Conservation (phyloP, 2,797 vertebrate species). For the Lycodopsis pacificus region DNA sequence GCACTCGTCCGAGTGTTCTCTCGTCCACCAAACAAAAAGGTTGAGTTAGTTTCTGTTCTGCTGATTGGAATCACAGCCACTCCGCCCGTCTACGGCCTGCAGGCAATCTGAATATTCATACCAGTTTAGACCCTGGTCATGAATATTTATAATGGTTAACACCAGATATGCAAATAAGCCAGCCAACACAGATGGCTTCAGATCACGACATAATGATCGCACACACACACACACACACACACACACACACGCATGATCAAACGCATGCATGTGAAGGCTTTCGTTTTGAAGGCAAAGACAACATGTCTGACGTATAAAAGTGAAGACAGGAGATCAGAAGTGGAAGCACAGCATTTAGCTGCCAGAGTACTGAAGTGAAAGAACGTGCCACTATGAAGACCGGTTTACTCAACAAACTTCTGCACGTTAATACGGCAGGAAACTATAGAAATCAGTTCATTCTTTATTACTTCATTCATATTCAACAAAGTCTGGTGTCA, state of each 20-base stretch:
- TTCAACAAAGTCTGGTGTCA: conserved; percentile 15
- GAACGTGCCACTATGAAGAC: background rate
- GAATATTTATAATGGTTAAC: conserved; percentile 78
- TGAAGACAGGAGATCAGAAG: conserved; percentile 14
- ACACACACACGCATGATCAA: conserved; percentile 39
- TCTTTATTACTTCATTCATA: conserved; percentile 7
- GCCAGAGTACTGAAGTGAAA: background rate
- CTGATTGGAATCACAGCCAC: conserved; percentile 71
- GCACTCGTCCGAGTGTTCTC: conserved; percentile 49
- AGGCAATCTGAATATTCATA: conserved; percentile 79
- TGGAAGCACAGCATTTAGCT: conserved; percentile 4
- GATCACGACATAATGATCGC: conserved; percentile 75
- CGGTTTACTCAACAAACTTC: conserved; percentile 9
- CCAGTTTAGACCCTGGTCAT: conserved; percentile 64
- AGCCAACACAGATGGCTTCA: conserved; percentile 77
- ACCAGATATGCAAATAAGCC: conserved; percentile 74
- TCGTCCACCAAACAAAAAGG: conserved; percentile 55
- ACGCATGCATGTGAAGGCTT: background rate
- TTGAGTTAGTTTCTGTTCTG: conserved; percentile 54
- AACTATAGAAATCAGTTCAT: background rate
- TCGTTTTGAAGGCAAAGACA: conserved; percentile 28
- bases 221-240: conserved; percentile 41
- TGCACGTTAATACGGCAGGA: background rate
- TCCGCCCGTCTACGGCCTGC: conserved; percentile 55
- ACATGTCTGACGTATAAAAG: conserved; percentile 16